Conservation (phyloP, 1,140 invertebrate genomes). For the Mylabris phalerata region DNA sequence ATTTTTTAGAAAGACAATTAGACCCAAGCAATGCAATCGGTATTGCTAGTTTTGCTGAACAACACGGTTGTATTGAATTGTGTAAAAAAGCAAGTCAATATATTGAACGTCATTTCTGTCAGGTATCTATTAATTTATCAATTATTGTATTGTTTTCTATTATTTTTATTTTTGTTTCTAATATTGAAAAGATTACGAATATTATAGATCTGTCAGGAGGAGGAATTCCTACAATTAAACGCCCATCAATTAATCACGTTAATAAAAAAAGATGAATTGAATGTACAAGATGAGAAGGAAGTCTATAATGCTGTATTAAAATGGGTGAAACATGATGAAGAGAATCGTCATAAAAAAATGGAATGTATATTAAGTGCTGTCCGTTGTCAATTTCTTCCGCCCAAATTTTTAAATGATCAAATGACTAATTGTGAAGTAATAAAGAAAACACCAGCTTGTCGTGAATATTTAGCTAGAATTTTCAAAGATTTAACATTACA, state of each 20-base stretch:
- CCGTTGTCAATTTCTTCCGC: slow-evolving; percentile 85
- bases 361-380: slow-evolving; percentile 80
- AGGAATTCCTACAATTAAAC: slow-evolving; percentile 81
- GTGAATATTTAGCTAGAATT: slow-evolving; percentile 83
- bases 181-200: not conserved
- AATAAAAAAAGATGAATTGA: slow-evolving; percentile 81
- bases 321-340: slow-evolving; percentile 85
- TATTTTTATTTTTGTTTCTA: not conserved
- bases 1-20: slow-evolving; percentile 81
- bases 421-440: slow-evolving; percentile 84
- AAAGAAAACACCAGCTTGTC: slow-evolving; percentile 80
- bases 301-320: slow-evolving; percentile 86
- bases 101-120: slow-evolving; percentile 83
- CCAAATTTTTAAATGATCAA: slow-evolving; percentile 80
- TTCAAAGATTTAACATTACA: slow-evolving; percentile 82
- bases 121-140: slow-evolving; percentile 45
- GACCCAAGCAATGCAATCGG: slow-evolving; percentile 92
- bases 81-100: slow-evolving; percentile 82
- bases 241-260: slow-evolving; percentile 70
- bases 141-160: not conserved
- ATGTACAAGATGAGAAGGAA: slow-evolving; percentile 83
- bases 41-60: slow-evolving; percentile 85
- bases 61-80: slow-evolving; percentile 78
- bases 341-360: slow-evolving; percentile 74
- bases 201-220: slow-evolving; percentile 73